Evolutionary conservation across 2,113 vertebrate genomes (phyloP).

Genomic region (Colaptes auratus): DNA sequence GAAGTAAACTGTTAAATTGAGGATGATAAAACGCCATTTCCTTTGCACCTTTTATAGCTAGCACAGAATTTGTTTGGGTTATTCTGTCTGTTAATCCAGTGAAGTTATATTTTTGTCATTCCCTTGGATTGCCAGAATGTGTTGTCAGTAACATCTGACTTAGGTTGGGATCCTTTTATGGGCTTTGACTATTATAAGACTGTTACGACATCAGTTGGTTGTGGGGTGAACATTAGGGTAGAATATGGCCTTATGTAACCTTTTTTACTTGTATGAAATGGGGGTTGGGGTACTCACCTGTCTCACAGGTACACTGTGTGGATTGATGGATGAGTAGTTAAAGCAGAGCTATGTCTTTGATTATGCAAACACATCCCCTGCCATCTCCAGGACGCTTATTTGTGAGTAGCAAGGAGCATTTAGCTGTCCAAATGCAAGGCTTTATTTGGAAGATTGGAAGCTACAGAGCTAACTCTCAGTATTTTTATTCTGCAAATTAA

Average conservation of each 20-base stretch:
- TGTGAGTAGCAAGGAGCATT: background rate
- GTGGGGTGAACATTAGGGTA: background rate
- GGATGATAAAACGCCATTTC: constrained; percentile 86
- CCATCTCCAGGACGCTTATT: background rate
- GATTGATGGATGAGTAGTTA: background rate
- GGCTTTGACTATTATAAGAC: constrained; percentile 49
- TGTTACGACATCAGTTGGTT: background rate
- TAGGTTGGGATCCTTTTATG: constrained; percentile 53
- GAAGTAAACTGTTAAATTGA: constrained; percentile 85
- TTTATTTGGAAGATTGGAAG: background rate
- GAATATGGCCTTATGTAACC: background rate
- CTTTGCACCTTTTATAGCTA: constrained; percentile 83
- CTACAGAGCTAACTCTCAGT: rapidly evolving
- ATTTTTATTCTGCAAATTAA: background rate
- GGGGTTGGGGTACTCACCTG: background rate
- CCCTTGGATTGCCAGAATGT: constrained; percentile 64
- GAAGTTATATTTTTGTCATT: constrained; percentile 68
- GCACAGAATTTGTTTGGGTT: constrained; percentile 83
- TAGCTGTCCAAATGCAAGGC: background rate
- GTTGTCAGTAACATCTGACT: constrained; percentile 39
- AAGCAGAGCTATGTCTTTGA: background rate
- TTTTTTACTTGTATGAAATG: background rate
- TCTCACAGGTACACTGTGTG: background rate
- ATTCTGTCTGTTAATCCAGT: constrained; percentile 76
- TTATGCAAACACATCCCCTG: background rate